Percentiles rank a stretch among this genome's conserved stretches.
phyloP scores from a whole-genome alignment of 2,888 invertebrate genomes.

The Tethea ocularis region DNA sequence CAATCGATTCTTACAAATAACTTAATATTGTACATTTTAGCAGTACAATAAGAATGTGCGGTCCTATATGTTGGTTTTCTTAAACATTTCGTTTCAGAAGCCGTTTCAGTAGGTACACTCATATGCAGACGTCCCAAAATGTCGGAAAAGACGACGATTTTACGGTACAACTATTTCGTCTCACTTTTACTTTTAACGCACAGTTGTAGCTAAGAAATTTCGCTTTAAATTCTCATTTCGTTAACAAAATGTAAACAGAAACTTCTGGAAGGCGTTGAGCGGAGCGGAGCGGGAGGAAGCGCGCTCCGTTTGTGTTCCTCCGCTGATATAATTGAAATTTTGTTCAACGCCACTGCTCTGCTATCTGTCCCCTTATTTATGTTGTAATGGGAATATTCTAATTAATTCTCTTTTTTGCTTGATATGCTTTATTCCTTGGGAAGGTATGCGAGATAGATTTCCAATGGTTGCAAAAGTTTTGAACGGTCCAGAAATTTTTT shows the following conservation, averaged over 20 bases:
- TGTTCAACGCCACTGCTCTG: constrained; percentile 57
- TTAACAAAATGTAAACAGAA: constrained; percentile 78
- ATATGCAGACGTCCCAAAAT: constrained; percentile 10
- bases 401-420: constrained; percentile 49
- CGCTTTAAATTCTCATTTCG: constrained; percentile 75
- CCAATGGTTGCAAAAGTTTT: neutral
- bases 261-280: constrained; percentile 52
- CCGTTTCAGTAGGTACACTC: neutral
- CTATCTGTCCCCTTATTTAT: constrained; percentile 57
- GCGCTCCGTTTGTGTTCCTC: constrained; percentile 48
- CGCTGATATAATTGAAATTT: constrained; percentile 75
- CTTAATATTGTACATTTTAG: neutral
- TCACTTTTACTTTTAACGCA: constrained; percentile 59
- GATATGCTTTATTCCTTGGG: constrained; percentile 16
- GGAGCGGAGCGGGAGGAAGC: constrained; percentile 46
- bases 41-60: neutral
- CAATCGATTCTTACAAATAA: too few relatives aligned
- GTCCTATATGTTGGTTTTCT: neutral
- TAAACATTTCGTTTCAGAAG: neutral
- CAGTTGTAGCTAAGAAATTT: constrained; percentile 72
- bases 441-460: neutral
- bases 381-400: constrained; percentile 57
- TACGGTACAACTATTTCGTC: constrained; percentile 53
- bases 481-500: neutral
- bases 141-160: constrained; percentile 42